Evolutionary conservation across 2,797 vertebrate species (phyloP).

Genomic region (Sebastes minor): DNA sequence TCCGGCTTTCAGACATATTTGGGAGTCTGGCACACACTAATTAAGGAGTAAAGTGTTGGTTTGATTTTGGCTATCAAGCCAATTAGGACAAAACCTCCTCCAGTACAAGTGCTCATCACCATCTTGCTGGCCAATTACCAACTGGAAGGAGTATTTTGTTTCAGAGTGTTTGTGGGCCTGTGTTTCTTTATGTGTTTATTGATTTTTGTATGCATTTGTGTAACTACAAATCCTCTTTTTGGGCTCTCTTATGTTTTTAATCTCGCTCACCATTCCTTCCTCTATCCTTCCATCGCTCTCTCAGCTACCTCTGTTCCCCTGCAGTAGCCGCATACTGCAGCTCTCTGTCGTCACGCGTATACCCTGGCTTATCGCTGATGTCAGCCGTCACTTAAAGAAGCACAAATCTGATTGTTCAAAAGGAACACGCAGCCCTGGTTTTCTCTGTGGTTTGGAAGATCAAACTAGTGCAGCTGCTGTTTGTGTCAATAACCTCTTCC

Average conservation of each 20-base stretch:
- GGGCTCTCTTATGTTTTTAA: not conserved
- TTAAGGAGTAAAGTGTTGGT: conserved; percentile 48
- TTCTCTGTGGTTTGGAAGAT: not conserved
- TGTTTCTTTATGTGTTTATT: conserved; percentile 7
- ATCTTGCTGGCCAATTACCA: conserved; percentile 46
- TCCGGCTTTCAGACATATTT: conserved; percentile 19
- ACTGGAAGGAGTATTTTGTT: conserved; percentile 11
- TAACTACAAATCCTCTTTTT: not conserved
- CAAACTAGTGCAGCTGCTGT: not conserved
- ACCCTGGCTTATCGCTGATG: not conserved
- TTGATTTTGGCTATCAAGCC: conserved; percentile 53
- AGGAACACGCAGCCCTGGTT: not conserved
- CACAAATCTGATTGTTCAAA: not conserved
- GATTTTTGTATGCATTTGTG: conserved; percentile 13
- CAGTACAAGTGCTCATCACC: conserved; percentile 28
- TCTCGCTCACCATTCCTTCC: not conserved
- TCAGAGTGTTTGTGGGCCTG: conserved; percentile 3
- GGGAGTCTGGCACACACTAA: conserved; percentile 16
- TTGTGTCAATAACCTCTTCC: not conserved
- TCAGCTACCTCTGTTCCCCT: not conserved
- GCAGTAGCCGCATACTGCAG: not conserved
- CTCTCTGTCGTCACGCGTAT: not conserved
- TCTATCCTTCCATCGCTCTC: not conserved
- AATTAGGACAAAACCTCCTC: conserved; percentile 53
- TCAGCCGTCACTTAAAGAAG: not conserved